Percentiles rank a stretch among this genome's conserved stretches.
Evolutionary conservation across 2,113 vertebrate species (phyloP).

Genomic region (Sinocyclocheilus maitianheensis): DNA sequence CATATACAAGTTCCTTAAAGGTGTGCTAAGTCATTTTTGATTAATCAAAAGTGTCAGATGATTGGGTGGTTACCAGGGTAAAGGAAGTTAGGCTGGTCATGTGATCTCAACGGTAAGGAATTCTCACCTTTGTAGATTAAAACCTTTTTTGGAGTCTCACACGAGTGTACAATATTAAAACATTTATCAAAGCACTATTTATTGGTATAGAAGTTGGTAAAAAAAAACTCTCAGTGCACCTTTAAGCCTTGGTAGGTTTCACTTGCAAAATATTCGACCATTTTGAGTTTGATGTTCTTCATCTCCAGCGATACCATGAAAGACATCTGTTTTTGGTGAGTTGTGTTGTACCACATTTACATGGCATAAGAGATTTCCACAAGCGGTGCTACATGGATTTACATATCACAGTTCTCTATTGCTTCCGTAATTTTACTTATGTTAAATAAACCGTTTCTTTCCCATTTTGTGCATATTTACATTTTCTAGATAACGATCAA

Average conservation of each 20-base stretch:
- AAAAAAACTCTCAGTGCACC: not conserved
- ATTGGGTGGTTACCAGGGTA: not conserved
- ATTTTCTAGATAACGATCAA: not conserved
- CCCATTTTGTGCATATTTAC: not conserved
- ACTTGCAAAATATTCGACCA: not conserved
- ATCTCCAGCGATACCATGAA: conserved; percentile 58
- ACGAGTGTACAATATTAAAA: not conserved
- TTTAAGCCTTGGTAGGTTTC: not conserved
- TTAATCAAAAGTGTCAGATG: not conserved
- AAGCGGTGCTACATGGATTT: conserved; percentile 41
- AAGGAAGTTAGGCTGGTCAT: not conserved
- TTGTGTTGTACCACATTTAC: conserved; percentile 30
- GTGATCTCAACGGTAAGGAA: not conserved
- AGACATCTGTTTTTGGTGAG: conserved; percentile 22
- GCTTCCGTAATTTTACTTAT: not conserved
- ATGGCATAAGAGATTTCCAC: not conserved
- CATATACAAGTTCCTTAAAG: not conserved
- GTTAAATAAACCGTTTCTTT: not conserved
- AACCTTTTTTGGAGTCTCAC: not conserved
- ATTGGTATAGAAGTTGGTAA: not conserved
- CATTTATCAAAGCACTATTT: not conserved
- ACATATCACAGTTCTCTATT: not conserved
- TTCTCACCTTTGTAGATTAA: not conserved
- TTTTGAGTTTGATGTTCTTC: not conserved
- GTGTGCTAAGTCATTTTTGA: not conserved